phyloP scores from a whole-genome alignment of 2,888 invertebrate genomes.

The Odontocerum albicorne region DNA sequence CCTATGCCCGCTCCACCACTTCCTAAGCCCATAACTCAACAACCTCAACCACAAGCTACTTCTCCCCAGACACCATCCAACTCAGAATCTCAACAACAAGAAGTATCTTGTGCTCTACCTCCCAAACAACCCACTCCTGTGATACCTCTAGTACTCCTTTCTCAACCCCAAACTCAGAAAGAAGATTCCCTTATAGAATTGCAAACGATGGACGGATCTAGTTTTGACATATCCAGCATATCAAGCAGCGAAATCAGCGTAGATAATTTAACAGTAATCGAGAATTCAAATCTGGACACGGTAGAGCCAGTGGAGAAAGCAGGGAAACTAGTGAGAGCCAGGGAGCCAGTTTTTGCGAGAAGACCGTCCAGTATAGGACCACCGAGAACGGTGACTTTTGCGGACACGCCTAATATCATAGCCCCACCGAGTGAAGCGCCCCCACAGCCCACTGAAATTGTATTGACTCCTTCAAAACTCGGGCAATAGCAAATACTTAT shows the following conservation, averaged over 20 bases:
- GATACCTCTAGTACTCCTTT: conserved; percentile 38
- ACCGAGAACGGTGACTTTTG: conserved; percentile 32
- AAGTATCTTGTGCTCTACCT: conserved; percentile 39
- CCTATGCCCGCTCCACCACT: conserved; percentile 20
- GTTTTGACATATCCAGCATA: conserved; percentile 54
- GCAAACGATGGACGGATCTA: conserved; percentile 51
- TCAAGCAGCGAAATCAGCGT: conserved; percentile 53
- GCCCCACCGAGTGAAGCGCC: conserved; percentile 53
- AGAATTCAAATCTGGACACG: conserved; percentile 38
- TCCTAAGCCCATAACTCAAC: conserved; percentile 5
- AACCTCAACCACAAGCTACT: conserved; percentile 22
- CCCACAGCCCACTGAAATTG: conserved; percentile 61
- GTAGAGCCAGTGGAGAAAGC: conserved; percentile 36
- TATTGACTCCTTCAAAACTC: conserved; percentile 65
- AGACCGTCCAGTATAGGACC: conserved; percentile 18
- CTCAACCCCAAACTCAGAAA: conserved; percentile 39
- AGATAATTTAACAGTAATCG: conserved; percentile 40
- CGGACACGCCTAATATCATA: conserved; percentile 38
- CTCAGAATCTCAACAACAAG: conserved; percentile 39
- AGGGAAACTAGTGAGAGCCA: conserved; percentile 42
- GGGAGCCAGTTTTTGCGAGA: conserved; percentile 41
- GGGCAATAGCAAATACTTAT: conserved; percentile 51
- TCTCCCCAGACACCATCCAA: conserved; percentile 26
- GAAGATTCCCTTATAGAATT: conserved; percentile 50
- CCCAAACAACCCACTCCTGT: conserved; percentile 30